A percentile compares a stretch with the other conserved stretches of the same genome.
These are phyloP conservation scores for Blastomussa wellsi DNA, from an alignment of 92 coral and sea anemone genomes.

Conservation along the genomic window DNA sequence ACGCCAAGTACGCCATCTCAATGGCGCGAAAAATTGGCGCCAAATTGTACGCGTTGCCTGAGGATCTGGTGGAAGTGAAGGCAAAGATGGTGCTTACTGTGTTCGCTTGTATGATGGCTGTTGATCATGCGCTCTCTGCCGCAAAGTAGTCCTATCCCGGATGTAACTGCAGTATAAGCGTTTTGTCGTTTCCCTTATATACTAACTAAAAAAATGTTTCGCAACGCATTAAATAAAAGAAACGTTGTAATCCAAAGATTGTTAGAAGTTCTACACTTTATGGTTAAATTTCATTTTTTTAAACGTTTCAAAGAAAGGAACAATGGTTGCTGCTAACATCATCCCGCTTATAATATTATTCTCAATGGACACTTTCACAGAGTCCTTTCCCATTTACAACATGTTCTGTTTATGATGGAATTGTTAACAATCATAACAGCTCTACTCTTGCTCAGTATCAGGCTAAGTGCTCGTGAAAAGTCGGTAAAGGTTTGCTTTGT, in stretches of 20 bases:
- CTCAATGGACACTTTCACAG: neutral
- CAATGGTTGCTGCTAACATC: neutral
- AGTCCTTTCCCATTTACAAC: too few relatives aligned
- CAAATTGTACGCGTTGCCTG: conserved; percentile 90
- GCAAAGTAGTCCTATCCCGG: neutral
- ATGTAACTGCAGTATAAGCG: neutral
- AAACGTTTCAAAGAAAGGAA: neutral
- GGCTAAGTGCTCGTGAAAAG: too few relatives aligned
- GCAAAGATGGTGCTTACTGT: conserved; percentile 96
- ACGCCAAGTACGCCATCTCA: conserved; percentile 96
- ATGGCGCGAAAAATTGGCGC: conserved; percentile 98
- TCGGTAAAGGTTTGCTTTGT: too few relatives aligned
- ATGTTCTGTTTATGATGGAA: too few relatives aligned
- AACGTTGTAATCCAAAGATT: too few relatives aligned
- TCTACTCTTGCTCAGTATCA: too few relatives aligned
- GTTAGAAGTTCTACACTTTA: neutral
- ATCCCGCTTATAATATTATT: neutral
- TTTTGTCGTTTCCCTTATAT: too few relatives aligned
- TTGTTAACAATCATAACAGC: too few relatives aligned
- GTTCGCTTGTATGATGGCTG: conserved; percentile 98
- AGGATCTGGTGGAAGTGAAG: conserved; percentile 94
- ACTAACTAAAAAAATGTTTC: too few relatives aligned
- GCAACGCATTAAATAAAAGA: too few relatives aligned
- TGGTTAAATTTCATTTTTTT: neutral
- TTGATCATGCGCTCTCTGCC: conserved; percentile 47